These are phyloP conservation scores for Hirtodrosophila duncani DNA, from an alignment of 2,888 invertebrate genomes.

Conservation along the genomic window DNA sequence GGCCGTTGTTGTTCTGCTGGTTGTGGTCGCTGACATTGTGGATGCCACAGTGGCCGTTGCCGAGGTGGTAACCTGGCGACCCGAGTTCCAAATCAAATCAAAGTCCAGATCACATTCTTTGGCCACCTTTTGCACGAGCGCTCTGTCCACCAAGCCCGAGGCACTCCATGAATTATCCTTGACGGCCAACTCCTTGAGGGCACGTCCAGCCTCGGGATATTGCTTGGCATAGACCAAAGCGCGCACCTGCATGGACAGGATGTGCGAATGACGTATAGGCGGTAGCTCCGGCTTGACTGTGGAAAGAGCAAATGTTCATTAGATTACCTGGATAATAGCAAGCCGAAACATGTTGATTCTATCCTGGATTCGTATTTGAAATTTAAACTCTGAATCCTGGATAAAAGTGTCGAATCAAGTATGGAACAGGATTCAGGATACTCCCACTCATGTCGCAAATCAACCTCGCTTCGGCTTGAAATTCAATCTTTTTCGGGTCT, in stretches of 20 bases:
- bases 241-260: conserved; percentile 75
- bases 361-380: no score
- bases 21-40: conserved; percentile 41
- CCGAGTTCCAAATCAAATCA: conserved; percentile 76
- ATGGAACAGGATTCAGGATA: no score
- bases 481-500: no score
- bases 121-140: conserved; percentile 75
- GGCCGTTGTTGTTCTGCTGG: conserved; percentile 28
- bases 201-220: conserved; percentile 75
- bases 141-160: conserved; percentile 72
- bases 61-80: conserved; percentile 43
- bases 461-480: no score
- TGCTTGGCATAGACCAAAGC: conserved; percentile 74
- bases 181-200: conserved; percentile 74
- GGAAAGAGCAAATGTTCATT: conserved; percentile 7
- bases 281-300: conserved; percentile 76
- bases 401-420: no score
- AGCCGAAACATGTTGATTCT: no score
- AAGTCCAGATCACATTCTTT: conserved; percentile 77
- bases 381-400: no score
- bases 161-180: conserved; percentile 76
- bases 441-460: no score
- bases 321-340: no score
- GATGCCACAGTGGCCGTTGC: conserved; percentile 41
- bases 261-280: conserved; percentile 76